Evolutionary conservation across 2,888 invertebrate genomes (phyloP).

Genomic region (Mesoligia furuncula): DNA sequence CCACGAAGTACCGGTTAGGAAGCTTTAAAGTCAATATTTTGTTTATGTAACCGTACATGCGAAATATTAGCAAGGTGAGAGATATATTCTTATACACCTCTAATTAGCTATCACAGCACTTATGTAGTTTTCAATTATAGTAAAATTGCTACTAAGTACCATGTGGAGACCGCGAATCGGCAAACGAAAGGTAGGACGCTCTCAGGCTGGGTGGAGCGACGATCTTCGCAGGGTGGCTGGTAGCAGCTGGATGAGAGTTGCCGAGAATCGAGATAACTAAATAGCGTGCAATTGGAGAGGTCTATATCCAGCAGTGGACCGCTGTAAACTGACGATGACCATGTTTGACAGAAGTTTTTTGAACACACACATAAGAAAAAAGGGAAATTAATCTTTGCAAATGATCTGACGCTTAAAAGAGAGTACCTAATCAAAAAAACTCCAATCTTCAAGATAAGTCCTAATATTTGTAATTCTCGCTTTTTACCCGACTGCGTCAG

Average conservation of each 20-base stretch:
- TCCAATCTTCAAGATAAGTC: neutral
- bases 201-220: neutral
- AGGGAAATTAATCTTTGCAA: neutral
- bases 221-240: neutral
- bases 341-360: neutral
- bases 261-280: neutral
- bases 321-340: neutral
- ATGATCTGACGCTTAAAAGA: neutral
- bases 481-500: too few species aligned
- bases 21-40: too few species aligned
- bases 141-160: too few species aligned
- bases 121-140: too few species aligned
- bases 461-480: neutral
- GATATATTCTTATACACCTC: neutral
- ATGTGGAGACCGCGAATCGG: too few species aligned
- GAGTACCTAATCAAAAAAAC: neutral
- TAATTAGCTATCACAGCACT: too few species aligned
- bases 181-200: neutral
- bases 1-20: slow-evolving; percentile 48
- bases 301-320: neutral
- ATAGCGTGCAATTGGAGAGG: neutral
- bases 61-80: neutral
- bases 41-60: too few species aligned
- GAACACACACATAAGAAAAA: neutral
- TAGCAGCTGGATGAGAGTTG: neutral